These are phyloP conservation scores for Trichacis sp. DNA, from an alignment of 2,888 invertebrate genomes.

Conservation along the genomic window DNA sequence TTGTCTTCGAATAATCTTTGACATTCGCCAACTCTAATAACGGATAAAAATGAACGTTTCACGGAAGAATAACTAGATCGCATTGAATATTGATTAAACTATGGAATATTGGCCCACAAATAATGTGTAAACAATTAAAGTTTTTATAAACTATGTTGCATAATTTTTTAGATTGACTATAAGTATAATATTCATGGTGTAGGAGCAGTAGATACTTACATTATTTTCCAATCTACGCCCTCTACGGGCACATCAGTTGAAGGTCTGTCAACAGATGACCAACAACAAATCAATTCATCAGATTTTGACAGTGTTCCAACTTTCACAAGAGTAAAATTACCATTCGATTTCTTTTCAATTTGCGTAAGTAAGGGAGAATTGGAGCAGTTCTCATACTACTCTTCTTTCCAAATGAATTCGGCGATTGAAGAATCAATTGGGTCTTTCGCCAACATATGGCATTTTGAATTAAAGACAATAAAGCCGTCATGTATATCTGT, in stretches of 20 bases:
- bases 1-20: no score
- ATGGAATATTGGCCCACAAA: no score
- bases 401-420: conserved; percentile 71
- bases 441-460: conserved; percentile 72
- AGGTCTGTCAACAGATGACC: conserved; percentile 73
- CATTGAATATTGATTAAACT: no score
- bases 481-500: conserved; percentile 65
- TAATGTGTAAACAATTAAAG: no score
- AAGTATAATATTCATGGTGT: not conserved
- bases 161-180: not conserved
- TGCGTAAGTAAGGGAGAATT: conserved; percentile 54
- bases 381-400: conserved; percentile 72
- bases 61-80: no score
- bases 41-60: no score
- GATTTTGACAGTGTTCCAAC: conserved; percentile 63
- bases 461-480: conserved; percentile 74
- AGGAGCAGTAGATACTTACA: conserved; percentile 50
- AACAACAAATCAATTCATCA: conserved; percentile 74
- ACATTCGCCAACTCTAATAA: no score
- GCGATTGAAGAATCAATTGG: conserved; percentile 74
- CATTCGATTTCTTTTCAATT: conserved; percentile 51
- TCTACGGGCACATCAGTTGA: conserved; percentile 55
- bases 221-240: conserved; percentile 59
- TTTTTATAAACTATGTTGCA: no score
- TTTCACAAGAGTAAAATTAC: conserved; percentile 52